Percentiles rank a stretch among this genome's conserved stretches.
Conservation (phyloP, 2,888 invertebrate species). For the Horisme vitalbata region DNA sequence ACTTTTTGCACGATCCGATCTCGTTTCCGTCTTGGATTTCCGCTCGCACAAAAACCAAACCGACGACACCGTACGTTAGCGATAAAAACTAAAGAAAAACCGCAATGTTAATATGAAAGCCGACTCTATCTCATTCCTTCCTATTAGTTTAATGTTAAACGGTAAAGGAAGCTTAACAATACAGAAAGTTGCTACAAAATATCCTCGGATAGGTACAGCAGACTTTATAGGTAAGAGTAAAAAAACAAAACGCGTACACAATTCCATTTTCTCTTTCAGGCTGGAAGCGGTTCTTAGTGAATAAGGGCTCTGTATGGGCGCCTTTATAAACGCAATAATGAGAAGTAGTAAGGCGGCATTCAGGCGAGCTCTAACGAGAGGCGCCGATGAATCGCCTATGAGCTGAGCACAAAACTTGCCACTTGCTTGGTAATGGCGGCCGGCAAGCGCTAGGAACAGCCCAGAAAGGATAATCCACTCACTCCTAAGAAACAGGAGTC, state of each 20-base stretch:
- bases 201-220: conserved; percentile 49
- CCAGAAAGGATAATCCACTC: conserved; percentile 20
- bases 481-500: conserved; percentile 8
- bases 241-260: conserved; percentile 76
- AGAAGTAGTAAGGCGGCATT: conserved; percentile 79
- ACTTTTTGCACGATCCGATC: conserved; percentile 39
- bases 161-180: conserved; percentile 52
- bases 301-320: conserved; percentile 74
- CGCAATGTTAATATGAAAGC: conserved; percentile 37
- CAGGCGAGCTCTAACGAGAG: conserved; percentile 75
- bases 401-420: conserved; percentile 77
- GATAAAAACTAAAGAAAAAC: conserved; percentile 44
- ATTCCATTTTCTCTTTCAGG: conserved; percentile 80
- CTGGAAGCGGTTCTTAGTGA: conserved; percentile 73
- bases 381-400: conserved; percentile 77
- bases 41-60: conserved; percentile 39
- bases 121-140: conserved; percentile 38
- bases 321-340: conserved; percentile 83
- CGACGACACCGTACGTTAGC: conserved; percentile 26
- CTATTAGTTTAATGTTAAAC: conserved; percentile 51
- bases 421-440: conserved; percentile 62
- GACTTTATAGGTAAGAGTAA: conserved; percentile 54
- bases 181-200: conserved; percentile 57
- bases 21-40: conserved; percentile 44
- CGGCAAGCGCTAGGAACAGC: conserved; percentile 33